Evolutionary conservation across 2,797 vertebrate species (phyloP).

Genomic region (Sternotherus odoratus): DNA sequence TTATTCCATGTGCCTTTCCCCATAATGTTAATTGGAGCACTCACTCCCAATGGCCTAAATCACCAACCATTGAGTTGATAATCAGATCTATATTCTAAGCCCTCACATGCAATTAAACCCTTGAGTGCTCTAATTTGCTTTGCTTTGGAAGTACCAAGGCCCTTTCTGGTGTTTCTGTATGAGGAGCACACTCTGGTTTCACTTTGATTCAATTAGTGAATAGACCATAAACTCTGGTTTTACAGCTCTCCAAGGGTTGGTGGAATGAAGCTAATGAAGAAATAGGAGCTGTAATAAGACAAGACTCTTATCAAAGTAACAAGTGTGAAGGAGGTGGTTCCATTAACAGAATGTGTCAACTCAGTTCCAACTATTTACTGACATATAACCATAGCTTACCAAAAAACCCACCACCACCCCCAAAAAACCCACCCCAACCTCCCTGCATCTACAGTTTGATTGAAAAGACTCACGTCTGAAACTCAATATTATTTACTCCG

Average conservation of each 20-base stretch:
- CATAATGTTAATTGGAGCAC: background rate
- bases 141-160: slow-evolving; percentile 23
- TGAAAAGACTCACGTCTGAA: background rate
- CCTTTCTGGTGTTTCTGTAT: background rate
- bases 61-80: background rate
- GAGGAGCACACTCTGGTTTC: background rate
- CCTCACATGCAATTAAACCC: background rate
- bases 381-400: background rate
- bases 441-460: background rate
- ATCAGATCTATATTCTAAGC: background rate
- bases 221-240: slow-evolving; percentile 38
- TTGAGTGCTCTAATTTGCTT: background rate
- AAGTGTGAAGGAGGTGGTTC: background rate
- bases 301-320: background rate
- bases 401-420: background rate
- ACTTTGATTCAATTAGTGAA: slow-evolving; percentile 46
- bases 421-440: background rate
- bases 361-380: background rate
- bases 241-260: slow-evolving; percentile 17
- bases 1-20: background rate
- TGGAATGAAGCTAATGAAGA: slow-evolving; percentile 19
- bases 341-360: background rate
- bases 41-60: background rate
- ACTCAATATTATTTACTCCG: background rate
- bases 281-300: slow-evolving; percentile 18